Evolutionary conservation across 2,113 vertebrate species (phyloP).

Genomic region (Potamarius usumacintae): DNA sequence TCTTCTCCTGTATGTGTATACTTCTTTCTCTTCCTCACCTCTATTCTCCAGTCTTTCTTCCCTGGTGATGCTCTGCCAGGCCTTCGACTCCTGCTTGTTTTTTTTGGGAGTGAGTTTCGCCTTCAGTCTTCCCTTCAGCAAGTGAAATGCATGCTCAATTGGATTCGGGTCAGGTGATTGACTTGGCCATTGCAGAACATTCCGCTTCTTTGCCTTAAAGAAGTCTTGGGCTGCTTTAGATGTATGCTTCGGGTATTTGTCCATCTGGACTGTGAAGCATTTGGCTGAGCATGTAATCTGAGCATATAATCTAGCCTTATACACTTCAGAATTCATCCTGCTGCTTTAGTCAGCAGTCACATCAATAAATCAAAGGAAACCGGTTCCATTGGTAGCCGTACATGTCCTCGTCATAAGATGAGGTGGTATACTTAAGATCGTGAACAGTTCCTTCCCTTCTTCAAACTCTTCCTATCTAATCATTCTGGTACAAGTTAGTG

Average conservation of each 20-base stretch:
- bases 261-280: not conserved
- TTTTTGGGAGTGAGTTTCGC: not conserved
- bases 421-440: not conserved
- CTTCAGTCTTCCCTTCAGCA: not conserved
- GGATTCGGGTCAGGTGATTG: slow-evolving; percentile 4
- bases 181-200: not conserved
- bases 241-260: not conserved
- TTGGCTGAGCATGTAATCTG: no score
- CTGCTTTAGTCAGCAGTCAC: not conserved
- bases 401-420: not conserved
- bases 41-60: not conserved
- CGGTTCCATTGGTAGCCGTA: not conserved
- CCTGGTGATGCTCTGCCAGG: not conserved
- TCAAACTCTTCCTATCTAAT: not conserved
- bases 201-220: not conserved
- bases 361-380: not conserved
- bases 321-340: not conserved
- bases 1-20: not conserved
- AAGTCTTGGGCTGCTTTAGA: not conserved
- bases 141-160: not conserved
- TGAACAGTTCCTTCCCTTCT: not conserved
- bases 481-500: not conserved
- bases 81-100: not conserved
- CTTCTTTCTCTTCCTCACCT: not conserved
- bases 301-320: not conserved